Conservation (phyloP, 2,113 vertebrate species). For the Notothenia rossii region DNA sequence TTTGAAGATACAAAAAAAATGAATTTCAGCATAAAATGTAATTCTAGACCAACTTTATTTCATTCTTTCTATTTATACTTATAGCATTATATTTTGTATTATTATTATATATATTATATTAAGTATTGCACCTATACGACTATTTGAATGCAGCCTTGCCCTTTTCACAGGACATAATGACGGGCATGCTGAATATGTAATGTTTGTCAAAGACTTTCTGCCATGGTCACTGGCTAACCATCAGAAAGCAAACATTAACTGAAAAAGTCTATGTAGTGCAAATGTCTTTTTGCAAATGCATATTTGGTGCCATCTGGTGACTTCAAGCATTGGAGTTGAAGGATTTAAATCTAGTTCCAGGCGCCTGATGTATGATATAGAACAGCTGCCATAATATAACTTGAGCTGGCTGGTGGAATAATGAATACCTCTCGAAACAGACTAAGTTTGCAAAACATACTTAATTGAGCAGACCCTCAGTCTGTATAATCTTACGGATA, state of each 20-base stretch:
- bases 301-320: constrained; percentile 80
- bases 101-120: not conserved
- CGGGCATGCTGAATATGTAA: constrained; percentile 32
- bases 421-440: constrained; percentile 43
- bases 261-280: constrained; percentile 64
- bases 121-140: not conserved
- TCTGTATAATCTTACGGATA: constrained; percentile 28
- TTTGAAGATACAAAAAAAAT: no score
- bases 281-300: constrained; percentile 67
- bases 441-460: constrained; percentile 41
- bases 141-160: constrained; percentile 10
- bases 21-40: not conserved
- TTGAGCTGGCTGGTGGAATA: constrained; percentile 23
- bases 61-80: not conserved
- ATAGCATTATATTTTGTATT: not conserved
- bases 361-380: constrained; percentile 36
- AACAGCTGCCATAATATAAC: constrained; percentile 57
- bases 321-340: constrained; percentile 62
- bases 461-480: constrained; percentile 36
- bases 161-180: constrained; percentile 18
- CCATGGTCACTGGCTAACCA: constrained; percentile 47
- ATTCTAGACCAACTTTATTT: not conserved
- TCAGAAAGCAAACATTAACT: constrained; percentile 60
- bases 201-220: constrained; percentile 37
- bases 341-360: constrained; percentile 57